Evolutionary conservation across 2,888 invertebrate species (phyloP), one percentile per base, ranked within the genome.

Genomic region (Sinelater perroti): DNA sequence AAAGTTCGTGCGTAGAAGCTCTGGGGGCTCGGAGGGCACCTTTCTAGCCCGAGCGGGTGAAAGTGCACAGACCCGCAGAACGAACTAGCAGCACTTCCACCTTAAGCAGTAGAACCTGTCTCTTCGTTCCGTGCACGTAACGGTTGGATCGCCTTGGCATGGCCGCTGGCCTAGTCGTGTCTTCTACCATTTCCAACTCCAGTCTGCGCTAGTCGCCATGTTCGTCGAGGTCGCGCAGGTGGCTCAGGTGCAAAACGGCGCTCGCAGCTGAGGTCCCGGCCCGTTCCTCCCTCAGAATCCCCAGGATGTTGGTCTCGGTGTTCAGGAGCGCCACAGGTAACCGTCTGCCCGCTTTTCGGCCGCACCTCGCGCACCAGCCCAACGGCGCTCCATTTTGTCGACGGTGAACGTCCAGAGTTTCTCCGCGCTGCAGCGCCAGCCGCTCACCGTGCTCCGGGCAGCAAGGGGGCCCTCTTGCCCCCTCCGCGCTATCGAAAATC

Each of bases 301-400:
- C 7, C 5, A 52, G 54, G 35, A 66, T 66, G 66, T 58, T 66
- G 47, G 63, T 64, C 46, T 64, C 66, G 6, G 62, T 64, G 17
- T 64, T 66, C 47, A 54, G 64, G 55, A 64, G 61, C 52, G 60
- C 59, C 31, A 61, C 64, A 61, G 66, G 64, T 64, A 55, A 28
- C 8, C 8, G 10, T 28, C 5, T n/a, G n/a, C n/a, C n/a, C n/a
- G n/a, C n/a, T n/a, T n/a, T n/a, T n/a, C n/a, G n/a, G n/a, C n/a
- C n/a, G n/a, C n/a, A n/a, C n/a, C n/a, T n/a, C n/a, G n/a, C n/a
- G n/a, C n/a, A n/a, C n/a, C n/a, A n/a, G n/a, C n/a, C n/a, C n/a
- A n/a, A n/a, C n/a, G n/a, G 3, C 13, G 30, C 13, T 30, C 30
- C 30, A 30, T 30, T 38, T 17, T 13, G 13, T 40, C 16, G 8